phyloP scores from a whole-genome alignment of 2,797 vertebrate genomes.

The Brotogeris chrysoptera region DNA sequence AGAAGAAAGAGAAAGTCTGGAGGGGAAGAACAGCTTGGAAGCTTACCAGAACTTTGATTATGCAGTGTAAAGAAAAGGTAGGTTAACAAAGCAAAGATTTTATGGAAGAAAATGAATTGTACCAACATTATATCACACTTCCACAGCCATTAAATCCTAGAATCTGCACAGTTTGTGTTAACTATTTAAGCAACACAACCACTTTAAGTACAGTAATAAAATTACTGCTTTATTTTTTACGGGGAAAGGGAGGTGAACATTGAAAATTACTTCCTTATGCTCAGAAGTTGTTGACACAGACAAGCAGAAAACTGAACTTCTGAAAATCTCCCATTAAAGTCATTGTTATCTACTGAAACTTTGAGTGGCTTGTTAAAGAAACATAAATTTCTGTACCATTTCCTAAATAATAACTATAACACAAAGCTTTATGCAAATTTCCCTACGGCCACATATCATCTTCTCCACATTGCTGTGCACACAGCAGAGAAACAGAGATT shows the following conservation, averaged over 20 bases:
- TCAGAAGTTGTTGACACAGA: background rate
- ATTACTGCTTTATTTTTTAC: background rate
- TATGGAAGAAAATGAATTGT: background rate
- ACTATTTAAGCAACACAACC: background rate
- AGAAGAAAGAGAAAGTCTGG: background rate
- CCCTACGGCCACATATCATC: background rate
- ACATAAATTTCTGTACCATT: background rate
- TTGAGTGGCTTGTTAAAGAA: background rate
- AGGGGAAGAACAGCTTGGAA: background rate
- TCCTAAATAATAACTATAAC: background rate
- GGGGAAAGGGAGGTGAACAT: background rate
- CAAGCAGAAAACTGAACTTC: background rate
- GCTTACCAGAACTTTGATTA: background rate
- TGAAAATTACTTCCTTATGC: background rate
- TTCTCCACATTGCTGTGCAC: background rate
- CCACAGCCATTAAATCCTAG: background rate
- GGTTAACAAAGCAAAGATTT: background rate
- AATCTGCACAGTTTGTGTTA: background rate
- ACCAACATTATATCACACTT: background rate
- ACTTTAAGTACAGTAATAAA: background rate
- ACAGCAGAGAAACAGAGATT: background rate
- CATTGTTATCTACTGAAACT: background rate
- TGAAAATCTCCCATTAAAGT: background rate
- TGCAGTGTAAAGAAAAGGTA: background rate
- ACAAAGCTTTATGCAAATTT: background rate